Evolutionary conservation across 2,797 vertebrate species (phyloP).

Genomic region (Pipistrellus pipistrellus): DNA sequence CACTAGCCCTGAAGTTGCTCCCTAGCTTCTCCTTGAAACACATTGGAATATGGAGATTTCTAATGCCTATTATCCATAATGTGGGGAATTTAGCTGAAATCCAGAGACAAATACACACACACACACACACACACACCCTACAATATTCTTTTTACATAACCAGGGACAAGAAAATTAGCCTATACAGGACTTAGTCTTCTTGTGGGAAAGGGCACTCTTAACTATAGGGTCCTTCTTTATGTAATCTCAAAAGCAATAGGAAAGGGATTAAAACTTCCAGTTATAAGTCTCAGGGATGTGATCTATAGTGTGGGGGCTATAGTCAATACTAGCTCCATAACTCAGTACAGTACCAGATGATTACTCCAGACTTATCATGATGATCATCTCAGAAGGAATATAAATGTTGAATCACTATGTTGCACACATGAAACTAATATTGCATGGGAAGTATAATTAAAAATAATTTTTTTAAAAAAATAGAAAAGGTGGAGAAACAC

Average conservation of each 20-base stretch:
- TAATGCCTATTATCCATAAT: background rate
- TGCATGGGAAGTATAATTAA: background rate
- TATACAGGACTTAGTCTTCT: background rate
- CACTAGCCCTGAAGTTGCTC: background rate
- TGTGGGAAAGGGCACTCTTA: background rate
- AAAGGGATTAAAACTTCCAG: background rate
- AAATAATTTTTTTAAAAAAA: background rate
- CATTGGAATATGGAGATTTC: background rate
- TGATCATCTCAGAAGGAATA: background rate
- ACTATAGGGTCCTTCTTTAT: background rate
- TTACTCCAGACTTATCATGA: background rate
- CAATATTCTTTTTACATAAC: background rate
- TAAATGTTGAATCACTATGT: background rate
- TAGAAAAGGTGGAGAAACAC: background rate
- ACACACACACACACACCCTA: background rate
- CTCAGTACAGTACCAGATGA: background rate
- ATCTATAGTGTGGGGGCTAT: background rate
- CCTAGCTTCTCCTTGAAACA: background rate
- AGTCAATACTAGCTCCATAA: background rate
- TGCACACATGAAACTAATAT: background rate
- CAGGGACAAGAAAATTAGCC: background rate
- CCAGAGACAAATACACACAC: background rate
- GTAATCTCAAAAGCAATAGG: background rate
- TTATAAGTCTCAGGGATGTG: background rate
- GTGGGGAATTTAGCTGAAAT: background rate